These are phyloP conservation scores for Sisyra nigra DNA, from an alignment of 2,888 invertebrate genomes.

Conservation along the genomic window DNA sequence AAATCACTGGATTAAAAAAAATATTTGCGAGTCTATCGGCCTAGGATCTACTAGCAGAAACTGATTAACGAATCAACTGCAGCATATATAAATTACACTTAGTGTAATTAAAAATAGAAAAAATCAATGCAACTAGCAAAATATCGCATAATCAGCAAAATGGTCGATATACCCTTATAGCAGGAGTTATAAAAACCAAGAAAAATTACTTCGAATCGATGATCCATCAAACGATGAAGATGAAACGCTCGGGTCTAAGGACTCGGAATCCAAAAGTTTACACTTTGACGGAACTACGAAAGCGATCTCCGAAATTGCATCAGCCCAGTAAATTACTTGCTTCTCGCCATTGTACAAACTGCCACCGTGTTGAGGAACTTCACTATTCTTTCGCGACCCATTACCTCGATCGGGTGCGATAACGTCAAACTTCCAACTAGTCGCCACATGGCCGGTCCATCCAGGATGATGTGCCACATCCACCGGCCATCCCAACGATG, in stretches of 20 bases:
- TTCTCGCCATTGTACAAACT: constrained; percentile 68
- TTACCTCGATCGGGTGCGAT: constrained; percentile 11
- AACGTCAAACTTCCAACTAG: constrained; percentile 53
- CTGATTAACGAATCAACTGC: too few species aligned
- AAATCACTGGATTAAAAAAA: too few species aligned
- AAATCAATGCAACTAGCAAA: too few species aligned
- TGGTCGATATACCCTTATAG: too few species aligned
- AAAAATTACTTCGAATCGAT: constrained; percentile 4
- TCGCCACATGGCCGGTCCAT: constrained; percentile 82
- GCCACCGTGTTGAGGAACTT: constrained; percentile 37
- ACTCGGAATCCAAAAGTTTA: constrained; percentile 1
- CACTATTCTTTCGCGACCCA: constrained; percentile 8
- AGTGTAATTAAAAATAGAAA: too few species aligned
- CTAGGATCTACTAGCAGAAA: too few species aligned
- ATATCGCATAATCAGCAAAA: too few species aligned
- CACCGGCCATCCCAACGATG: constrained; percentile 78
- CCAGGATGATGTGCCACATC: constrained; percentile 69
- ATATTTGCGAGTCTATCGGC: too few species aligned
- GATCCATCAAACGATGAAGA: constrained; percentile 4
- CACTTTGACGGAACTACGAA: constrained; percentile 69
- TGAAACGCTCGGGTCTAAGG: background rate
- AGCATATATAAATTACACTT: too few species aligned
- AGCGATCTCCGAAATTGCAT: constrained; percentile 85
- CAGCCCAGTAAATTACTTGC: constrained; percentile 88
- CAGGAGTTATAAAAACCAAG: too few species aligned